These are phyloP conservation scores for Dendrolimus houi DNA, from an alignment of 2,888 invertebrate genomes.

Conservation along the genomic window DNA sequence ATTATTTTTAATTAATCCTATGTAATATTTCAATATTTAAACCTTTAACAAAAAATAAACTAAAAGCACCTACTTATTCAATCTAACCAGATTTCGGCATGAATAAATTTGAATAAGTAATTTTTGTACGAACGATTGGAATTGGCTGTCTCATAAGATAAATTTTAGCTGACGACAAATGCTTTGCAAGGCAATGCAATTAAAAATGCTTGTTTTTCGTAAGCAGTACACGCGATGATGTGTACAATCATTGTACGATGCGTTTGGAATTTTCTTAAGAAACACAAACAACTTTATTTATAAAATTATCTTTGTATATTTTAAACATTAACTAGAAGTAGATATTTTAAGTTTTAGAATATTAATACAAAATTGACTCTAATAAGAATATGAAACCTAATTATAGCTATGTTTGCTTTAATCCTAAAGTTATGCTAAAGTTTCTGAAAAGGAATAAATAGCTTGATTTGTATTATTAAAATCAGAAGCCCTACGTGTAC, in stretches of 20 bases:
- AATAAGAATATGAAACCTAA: neutral
- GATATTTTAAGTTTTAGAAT: too few species aligned
- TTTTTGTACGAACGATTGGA: constrained; percentile 15
- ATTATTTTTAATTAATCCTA: neutral
- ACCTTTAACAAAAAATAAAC: constrained; percentile 6
- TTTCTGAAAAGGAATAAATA: too few species aligned
- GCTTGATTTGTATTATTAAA: constrained; percentile 8
- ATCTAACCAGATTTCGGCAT: constrained; percentile 23
- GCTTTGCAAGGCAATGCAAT: neutral
- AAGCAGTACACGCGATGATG: neutral
- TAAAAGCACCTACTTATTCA: constrained; percentile 10
- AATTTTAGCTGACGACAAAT: neutral
- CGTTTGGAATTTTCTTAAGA: neutral
- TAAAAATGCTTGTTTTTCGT: neutral
- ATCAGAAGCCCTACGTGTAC: constrained; percentile 3
- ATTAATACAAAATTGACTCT: neutral
- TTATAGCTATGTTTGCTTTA: neutral
- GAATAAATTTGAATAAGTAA: constrained; percentile 42
- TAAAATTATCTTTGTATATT: constrained; percentile 4
- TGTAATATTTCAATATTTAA: constrained; percentile 10
- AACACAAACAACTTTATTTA: constrained; percentile 2
- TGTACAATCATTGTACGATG: neutral
- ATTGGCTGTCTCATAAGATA: neutral
- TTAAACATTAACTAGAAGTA: neutral
- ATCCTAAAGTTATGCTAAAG: too few species aligned